phyloP scores from a whole-genome alignment of 2,797 vertebrate genomes.

The Thunnus albacares region DNA sequence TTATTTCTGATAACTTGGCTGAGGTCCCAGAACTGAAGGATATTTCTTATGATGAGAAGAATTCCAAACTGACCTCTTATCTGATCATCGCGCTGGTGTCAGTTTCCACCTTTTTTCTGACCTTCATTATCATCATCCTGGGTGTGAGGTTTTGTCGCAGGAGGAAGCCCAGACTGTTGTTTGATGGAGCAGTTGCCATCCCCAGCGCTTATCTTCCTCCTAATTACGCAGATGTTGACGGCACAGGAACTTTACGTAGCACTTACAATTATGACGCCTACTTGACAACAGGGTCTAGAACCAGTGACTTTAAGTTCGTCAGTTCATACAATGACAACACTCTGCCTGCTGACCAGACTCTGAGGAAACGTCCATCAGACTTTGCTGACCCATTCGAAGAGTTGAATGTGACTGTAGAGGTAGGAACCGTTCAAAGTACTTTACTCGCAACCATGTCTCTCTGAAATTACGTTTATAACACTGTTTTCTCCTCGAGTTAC shows the following conservation, averaged over 20 bases:
- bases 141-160: slow-evolving; percentile 64
- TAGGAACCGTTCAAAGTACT: too few relatives aligned
- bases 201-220: slow-evolving; percentile 72
- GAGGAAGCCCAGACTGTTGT: slow-evolving; percentile 42
- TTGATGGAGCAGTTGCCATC: slow-evolving; percentile 44
- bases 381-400: too few relatives aligned
- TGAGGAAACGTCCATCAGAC: slow-evolving; percentile 30
- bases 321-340: slow-evolving; percentile 54
- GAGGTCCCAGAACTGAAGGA: slow-evolving; percentile 84
- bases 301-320: slow-evolving; percentile 76
- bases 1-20: slow-evolving; percentile 82
- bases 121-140: slow-evolving; percentile 58
- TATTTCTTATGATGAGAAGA: slow-evolving; percentile 75
- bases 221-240: slow-evolving; percentile 63
- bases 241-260: slow-evolving; percentile 57
- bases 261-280: slow-evolving; percentile 57
- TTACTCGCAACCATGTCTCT: too few relatives aligned
- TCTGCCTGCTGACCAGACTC: slow-evolving; percentile 46
- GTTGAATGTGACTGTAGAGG: too few relatives aligned
- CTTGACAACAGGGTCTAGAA: slow-evolving; percentile 16
- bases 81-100: slow-evolving; percentile 86
- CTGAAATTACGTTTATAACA: too few relatives aligned
- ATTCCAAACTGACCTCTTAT: slow-evolving; percentile 86
- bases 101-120: slow-evolving; percentile 88
- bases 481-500: too few relatives aligned